Evolutionary conservation across 2,888 invertebrate species (phyloP).

Genomic region (Amiota mariae): DNA sequence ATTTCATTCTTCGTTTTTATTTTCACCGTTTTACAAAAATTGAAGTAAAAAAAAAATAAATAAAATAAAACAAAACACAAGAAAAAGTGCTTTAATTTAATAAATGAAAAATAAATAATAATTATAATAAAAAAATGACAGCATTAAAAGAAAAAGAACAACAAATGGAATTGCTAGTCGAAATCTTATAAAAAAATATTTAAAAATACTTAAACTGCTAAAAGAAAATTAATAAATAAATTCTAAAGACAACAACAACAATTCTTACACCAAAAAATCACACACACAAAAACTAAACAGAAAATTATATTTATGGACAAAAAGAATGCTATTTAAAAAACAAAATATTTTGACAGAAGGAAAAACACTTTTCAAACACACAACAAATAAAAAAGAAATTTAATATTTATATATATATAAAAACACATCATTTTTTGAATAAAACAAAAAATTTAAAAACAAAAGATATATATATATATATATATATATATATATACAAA

Average conservation of each 20-base stretch:
- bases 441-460: constrained; percentile 14
- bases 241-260: neutral
- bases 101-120: constrained; percentile 8
- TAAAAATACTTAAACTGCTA: constrained; percentile 6
- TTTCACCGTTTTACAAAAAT: neutral
- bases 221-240: neutral
- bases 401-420: constrained; percentile 33
- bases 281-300: constrained; percentile 46
- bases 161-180: constrained; percentile 16
- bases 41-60: neutral
- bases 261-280: constrained; percentile 41
- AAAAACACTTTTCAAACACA: constrained; percentile 35
- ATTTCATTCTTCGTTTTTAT: neutral
- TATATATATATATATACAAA: constrained; percentile 38
- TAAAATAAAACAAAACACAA: constrained; percentile 18
- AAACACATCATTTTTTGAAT: constrained; percentile 40
- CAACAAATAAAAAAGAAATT: constrained; percentile 31
- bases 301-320: constrained; percentile 35
- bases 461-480: constrained; percentile 37
- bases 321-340: constrained; percentile 37
- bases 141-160: constrained; percentile 3
- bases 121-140: too few relatives aligned
- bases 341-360: constrained; percentile 12
- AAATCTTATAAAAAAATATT: constrained; percentile 6
- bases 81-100: constrained; percentile 42